phyloP scores from a whole-genome alignment of 2,888 invertebrate species.

The Lithophane leautieri region DNA sequence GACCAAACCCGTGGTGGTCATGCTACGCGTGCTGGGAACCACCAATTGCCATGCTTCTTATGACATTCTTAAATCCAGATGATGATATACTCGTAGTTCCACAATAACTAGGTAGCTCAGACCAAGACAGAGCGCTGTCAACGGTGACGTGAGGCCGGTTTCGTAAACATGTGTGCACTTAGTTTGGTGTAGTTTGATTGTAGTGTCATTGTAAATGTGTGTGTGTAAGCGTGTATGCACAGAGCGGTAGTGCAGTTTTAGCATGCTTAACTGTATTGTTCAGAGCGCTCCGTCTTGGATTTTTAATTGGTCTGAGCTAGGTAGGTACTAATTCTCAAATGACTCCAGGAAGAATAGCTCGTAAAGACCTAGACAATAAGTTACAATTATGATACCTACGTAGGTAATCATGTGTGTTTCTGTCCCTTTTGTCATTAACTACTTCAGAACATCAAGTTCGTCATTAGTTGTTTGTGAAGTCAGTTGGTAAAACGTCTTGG shows the following conservation, averaged over 20 bases:
- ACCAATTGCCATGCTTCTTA: not conserved
- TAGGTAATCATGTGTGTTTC: conserved; percentile 25
- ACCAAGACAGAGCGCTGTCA: too few relatives aligned
- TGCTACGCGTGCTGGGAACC: not conserved
- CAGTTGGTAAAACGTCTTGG: conserved; percentile 43
- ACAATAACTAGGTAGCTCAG: not conserved
- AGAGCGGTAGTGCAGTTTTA: too few relatives aligned
- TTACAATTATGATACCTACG: not conserved
- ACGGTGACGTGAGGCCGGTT: too few relatives aligned
- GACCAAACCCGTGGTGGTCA: too few relatives aligned
- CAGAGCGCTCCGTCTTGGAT: too few relatives aligned
- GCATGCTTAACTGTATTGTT: too few relatives aligned
- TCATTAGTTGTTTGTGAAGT: conserved; percentile 50
- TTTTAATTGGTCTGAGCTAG: too few relatives aligned
- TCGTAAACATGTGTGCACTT: too few relatives aligned
- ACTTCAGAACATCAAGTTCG: conserved; percentile 34
- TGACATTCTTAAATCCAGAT: not conserved
- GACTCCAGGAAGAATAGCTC: not conserved
- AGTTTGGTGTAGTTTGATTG: too few relatives aligned
- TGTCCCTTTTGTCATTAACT: conserved; percentile 34
- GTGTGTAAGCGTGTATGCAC: too few relatives aligned
- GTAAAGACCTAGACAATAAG: conserved; percentile 9
- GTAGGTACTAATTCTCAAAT: conserved; percentile 3
- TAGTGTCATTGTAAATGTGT: too few relatives aligned
- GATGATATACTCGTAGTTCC: too few relatives aligned